Base-by-base conservation (phyloP, 2,113 vertebrate genomes). In the Tretioscincus oriximinensis region DNA sequence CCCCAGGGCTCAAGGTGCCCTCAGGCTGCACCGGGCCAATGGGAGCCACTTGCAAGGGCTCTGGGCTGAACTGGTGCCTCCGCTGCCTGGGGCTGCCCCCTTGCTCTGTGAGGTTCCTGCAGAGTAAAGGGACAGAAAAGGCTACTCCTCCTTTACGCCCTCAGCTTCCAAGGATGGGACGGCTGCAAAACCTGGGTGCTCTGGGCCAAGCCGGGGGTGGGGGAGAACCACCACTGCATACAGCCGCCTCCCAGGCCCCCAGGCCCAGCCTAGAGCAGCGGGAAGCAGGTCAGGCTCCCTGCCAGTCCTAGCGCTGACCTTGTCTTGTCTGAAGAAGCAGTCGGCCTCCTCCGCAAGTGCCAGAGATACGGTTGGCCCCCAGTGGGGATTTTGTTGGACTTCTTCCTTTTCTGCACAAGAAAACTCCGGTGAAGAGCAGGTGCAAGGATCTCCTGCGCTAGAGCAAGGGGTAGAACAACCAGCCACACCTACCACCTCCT, bases 331-430 rank as follows among this genome's bases (percentile, higher is more conserved):
- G 5, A 18, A 60, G 41, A 54, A 26, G 60, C 35, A 45, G 71
- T 67, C 20, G 54, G 74, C 18, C 45, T 73, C 26, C 10, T 67
- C 51, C 31, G 81, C 31, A 73, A 54, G 41, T 68, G 47, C 29
- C 41, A 28, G 9, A 81, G 29, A 66, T 54, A 31, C 6, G 71
- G 14, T 51, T 86, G 86, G 18, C 73, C 85, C 64, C 54, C 49
- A 10, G 77, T 74, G 61, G 49, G 64, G n/a, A 29, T 21, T 64
- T 18, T 61, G 35, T 64, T 29, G 5, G 81, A 63, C 72, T 78
- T 72, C 14, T 45, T 77, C 49, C 79, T 85, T 49, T 82, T 85
- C 89, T 90, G 81, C 10, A 28, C 16, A 20, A 45, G 88, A 85
- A 4, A 80, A 76, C 80, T 63, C 80, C 10, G 18, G 18, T 18